Evolutionary conservation across 1,140 invertebrate genomes (phyloP).

Genomic region (Drosophila aff.): DNA sequence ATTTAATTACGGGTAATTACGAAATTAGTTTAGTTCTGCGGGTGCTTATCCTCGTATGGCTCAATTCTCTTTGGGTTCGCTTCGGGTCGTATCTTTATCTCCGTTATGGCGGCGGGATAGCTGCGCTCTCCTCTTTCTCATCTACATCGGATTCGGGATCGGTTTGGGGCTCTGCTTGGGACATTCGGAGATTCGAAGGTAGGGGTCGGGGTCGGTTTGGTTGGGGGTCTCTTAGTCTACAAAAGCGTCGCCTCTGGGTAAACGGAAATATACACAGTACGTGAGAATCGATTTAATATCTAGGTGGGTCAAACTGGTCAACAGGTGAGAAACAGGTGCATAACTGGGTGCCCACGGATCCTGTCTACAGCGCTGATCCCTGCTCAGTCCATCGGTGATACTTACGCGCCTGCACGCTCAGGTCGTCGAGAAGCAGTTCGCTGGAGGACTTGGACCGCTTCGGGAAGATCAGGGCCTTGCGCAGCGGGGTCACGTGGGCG

Average conservation of each 20-base stretch:
- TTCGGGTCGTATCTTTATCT: constrained; percentile 43
- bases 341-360: constrained; percentile 15
- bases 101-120: constrained; percentile 69
- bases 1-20: constrained; percentile 41
- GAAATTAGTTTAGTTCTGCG: constrained; percentile 49
- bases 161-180: constrained; percentile 19
- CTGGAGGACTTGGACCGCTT: constrained; percentile 78
- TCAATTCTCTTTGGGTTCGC: constrained; percentile 62
- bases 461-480: constrained; percentile 71
- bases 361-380: constrained; percentile 62
- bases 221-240: constrained; percentile 50
- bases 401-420: constrained; percentile 75
- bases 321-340: constrained; percentile 51
- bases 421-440: constrained; percentile 74
- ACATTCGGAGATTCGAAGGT: constrained; percentile 18
- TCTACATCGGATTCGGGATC: constrained; percentile 28
- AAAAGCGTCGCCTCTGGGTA: constrained; percentile 74
- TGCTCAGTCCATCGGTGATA: constrained; percentile 68
- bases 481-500: constrained; percentile 66
- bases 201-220: constrained; percentile 28
- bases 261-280: constrained; percentile 48
- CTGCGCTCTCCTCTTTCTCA: constrained; percentile 41
- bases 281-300: constrained; percentile 37
- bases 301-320: constrained; percentile 25
- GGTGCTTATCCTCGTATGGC: constrained; percentile 72